Percentiles rank a stretch among this genome's conserved stretches.
phyloP scores from a whole-genome alignment of 2,113 vertebrate species.

The Perccottus glenii region DNA sequence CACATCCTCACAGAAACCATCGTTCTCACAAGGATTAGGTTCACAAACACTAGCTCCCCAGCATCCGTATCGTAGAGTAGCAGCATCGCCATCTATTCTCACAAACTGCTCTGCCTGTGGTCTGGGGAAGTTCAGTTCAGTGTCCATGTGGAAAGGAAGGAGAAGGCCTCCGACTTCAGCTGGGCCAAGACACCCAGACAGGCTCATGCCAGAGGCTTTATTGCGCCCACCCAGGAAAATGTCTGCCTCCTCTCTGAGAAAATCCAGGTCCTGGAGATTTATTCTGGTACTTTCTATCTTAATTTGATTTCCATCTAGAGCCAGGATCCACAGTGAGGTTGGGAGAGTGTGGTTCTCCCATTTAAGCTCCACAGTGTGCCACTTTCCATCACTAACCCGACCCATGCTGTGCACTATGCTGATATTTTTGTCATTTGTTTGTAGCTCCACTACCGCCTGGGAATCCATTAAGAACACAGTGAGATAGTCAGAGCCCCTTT shows the following conservation, averaged over 20 bases:
- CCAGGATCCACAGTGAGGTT: conserved; percentile 83
- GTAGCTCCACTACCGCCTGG: conserved; percentile 80
- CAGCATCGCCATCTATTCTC: conserved; percentile 64
- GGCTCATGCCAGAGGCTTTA: conserved; percentile 46
- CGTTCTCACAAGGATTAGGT: conserved; percentile 83
- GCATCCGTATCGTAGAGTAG: conserved; percentile 74
- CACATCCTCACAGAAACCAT: conserved; percentile 82
- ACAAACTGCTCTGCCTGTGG: conserved; percentile 87
- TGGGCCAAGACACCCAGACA: conserved; percentile 85
- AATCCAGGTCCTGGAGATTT: conserved; percentile 80
- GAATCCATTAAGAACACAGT: conserved; percentile 80
- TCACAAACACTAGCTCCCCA: conserved; percentile 74
- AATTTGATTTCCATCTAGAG: conserved; percentile 71
- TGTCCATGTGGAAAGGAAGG: conserved; percentile 82
- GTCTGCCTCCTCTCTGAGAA: conserved; percentile 82
- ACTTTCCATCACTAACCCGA: conserved; percentile 80
- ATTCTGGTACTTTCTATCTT: conserved; percentile 63
- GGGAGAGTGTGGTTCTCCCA: conserved; percentile 73
- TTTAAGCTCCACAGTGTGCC: conserved; percentile 82
- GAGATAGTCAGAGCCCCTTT: conserved; percentile 77
- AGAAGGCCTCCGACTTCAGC: conserved; percentile 84
- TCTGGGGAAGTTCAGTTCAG: conserved; percentile 74
- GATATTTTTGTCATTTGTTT: conserved; percentile 65
- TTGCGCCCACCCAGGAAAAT: conserved; percentile 82
- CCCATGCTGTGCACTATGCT: conserved; percentile 60